phyloP scores from a whole-genome alignment of 2,113 vertebrate species.

The Illadopsis cleaveri region DNA sequence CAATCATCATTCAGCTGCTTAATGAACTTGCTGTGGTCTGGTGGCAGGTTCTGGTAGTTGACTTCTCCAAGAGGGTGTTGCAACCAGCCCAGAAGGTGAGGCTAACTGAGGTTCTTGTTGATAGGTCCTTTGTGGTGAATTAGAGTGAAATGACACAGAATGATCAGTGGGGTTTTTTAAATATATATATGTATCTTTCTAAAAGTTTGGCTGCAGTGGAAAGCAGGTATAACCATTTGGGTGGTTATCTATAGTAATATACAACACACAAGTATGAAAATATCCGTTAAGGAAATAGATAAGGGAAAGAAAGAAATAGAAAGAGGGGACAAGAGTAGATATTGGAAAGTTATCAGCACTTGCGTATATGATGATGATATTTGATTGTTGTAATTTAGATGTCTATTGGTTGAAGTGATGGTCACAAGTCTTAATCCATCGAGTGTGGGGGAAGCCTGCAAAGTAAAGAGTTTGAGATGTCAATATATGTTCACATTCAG shows the following conservation, averaged over 20 bases:
- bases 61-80: neutral
- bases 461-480: neutral
- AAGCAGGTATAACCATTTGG: neutral
- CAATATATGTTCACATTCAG: fast-evolving
- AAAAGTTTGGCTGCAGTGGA: neutral
- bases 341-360: neutral
- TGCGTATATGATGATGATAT: neutral
- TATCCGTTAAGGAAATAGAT: neutral
- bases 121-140: neutral
- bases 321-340: neutral
- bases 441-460: fast-evolving
- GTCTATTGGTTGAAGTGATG: neutral
- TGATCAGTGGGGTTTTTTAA: too few relatives aligned
- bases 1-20: neutral
- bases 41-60: neutral
- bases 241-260: neutral
- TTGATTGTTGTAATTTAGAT: neutral
- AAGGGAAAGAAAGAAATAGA: neutral
- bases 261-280: neutral
- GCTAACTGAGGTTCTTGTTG: neutral
- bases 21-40: neutral
- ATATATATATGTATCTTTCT: neutral
- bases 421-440: fast-evolving
- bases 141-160: neutral
- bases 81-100: fast-evolving